Base-by-base conservation (phyloP, 2,797 vertebrate species). In the Philypnodon macrostomus region DNA sequence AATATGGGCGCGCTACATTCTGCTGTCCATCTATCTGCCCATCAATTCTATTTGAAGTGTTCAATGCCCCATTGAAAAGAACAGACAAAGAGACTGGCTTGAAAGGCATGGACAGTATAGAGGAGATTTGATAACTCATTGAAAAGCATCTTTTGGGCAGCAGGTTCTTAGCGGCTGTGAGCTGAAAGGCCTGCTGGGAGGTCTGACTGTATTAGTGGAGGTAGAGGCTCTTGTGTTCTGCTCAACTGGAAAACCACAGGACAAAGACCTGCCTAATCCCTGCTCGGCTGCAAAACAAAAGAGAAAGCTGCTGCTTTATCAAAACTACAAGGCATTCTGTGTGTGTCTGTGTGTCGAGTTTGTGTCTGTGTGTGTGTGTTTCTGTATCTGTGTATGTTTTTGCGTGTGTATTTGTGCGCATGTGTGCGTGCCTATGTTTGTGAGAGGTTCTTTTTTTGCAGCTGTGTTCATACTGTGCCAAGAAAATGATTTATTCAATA, bases 161-260 rank as follows among this genome's bases (percentile, higher is more conserved):
- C 79, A 86, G 81, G 77, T 85, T 87, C 83, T 85, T 81, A 86
- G 79, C 75, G 77, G 80, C 79, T 80, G 72, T 75, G 83, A 53
- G 75, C 79, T 87, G 86, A 88, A 88, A 86, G 83, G 84, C 87
- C 80, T 88, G 80, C 85, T 90, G 88, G 89, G 87, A 88, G 87
- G 87, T 89, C 89, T 84, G 74, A 83, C 82, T 86, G 84, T 84
- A 85, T 86, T 81, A 85, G 77, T 81, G 75, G 83, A 84, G 86
- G 86, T 85, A 83, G 85, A 83, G 81, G 80, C 86, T 87, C 83
- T 90, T 89, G 84, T 89, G 86, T 83, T 88, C 85, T 87, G 81
- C 86, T 90, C 86, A 85, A 85, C 88, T 89, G 83, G 87, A 89
- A 89, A 87, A 88, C 86, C 52, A 63, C 77, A 75, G 77, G 83